Conservation (phyloP, 2,888 invertebrate species). For the Synergus japonicus region DNA sequence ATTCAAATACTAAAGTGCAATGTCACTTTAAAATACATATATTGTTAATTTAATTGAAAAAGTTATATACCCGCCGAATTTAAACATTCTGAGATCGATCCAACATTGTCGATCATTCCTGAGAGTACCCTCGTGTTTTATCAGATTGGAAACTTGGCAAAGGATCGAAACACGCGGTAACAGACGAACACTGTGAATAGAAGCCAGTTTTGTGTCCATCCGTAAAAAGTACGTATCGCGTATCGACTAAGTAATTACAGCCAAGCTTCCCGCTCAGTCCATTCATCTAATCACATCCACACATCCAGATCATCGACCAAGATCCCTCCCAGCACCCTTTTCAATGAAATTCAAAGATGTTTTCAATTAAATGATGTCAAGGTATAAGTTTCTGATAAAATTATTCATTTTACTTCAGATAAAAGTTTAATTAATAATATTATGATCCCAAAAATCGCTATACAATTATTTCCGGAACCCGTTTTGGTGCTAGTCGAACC, state of each 20-base stretch:
- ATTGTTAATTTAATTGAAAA: not conserved
- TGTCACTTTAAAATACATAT: too few species aligned
- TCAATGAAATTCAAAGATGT: not conserved
- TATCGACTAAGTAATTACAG: conserved; percentile 38
- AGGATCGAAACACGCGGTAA: conserved; percentile 24
- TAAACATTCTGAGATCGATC: conserved; percentile 24
- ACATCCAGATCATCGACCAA: conserved; percentile 2
- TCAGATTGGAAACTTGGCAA: conserved; percentile 32
- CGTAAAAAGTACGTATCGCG: conserved; percentile 31
- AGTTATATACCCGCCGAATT: not conserved
- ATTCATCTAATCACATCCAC: conserved; percentile 29
- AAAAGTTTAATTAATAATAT: not conserved
- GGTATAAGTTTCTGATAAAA: too few species aligned
- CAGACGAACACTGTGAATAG: conserved; percentile 30
- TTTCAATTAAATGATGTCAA: not conserved
- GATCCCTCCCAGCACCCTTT: conserved; percentile 14
- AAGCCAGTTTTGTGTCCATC: conserved; percentile 8
- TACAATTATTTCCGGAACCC: not conserved
- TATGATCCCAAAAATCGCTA: not conserved
- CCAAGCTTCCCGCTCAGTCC: conserved; percentile 22
- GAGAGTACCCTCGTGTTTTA: not conserved
- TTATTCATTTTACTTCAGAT: too few species aligned
- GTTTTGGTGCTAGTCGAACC: not conserved
- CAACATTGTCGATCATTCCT: conserved; percentile 12
- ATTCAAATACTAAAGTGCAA: not conserved